Conservation (phyloP, 1,140 invertebrate genomes). For the Drosophila grimshawi region DNA sequence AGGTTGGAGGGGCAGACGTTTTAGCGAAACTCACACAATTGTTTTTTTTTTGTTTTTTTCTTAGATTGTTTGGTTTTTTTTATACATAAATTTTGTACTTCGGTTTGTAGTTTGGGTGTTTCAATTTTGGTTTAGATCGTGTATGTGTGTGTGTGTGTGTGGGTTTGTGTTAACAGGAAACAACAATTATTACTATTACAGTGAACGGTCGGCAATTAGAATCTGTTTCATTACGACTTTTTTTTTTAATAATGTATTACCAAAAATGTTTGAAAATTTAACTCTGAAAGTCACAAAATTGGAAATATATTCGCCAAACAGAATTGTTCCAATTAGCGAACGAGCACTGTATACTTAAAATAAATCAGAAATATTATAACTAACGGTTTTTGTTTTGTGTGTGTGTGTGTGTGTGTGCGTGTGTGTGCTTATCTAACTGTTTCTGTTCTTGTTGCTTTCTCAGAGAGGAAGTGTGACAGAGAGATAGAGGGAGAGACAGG, state of each 20-base stretch:
- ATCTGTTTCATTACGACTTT: neutral
- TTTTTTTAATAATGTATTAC: neutral
- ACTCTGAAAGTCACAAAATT: too few relatives aligned
- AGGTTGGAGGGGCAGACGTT: constrained; percentile 76
- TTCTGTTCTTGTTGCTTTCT: constrained; percentile 17
- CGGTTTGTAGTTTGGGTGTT: constrained; percentile 33
- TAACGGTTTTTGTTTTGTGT: constrained; percentile 1
- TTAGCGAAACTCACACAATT: constrained; percentile 77
- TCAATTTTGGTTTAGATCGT: constrained; percentile 41
- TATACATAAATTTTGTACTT: constrained; percentile 31
- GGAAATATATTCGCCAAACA: too few relatives aligned
- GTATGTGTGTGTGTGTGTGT: constrained; percentile 22
- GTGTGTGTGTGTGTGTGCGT: constrained; percentile 5
- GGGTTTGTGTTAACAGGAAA: constrained; percentile 71
- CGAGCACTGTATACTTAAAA: neutral
- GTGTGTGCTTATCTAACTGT: constrained; percentile 11
- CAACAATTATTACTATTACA: constrained; percentile 47
- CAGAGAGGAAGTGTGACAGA: constrained; percentile 9
- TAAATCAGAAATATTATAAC: neutral
- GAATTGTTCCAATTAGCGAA: neutral
- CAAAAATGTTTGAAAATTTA: too few relatives aligned
- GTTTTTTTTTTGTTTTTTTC: constrained; percentile 26
- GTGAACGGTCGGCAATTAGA: neutral
- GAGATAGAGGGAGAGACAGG: constrained; percentile 19
- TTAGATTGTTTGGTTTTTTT: constrained; percentile 35